Percentiles rank a stretch among this genome's conserved stretches.
Conservation (phyloP, 1,140 invertebrate genomes). For the Dermatophagoides farinae region DNA sequence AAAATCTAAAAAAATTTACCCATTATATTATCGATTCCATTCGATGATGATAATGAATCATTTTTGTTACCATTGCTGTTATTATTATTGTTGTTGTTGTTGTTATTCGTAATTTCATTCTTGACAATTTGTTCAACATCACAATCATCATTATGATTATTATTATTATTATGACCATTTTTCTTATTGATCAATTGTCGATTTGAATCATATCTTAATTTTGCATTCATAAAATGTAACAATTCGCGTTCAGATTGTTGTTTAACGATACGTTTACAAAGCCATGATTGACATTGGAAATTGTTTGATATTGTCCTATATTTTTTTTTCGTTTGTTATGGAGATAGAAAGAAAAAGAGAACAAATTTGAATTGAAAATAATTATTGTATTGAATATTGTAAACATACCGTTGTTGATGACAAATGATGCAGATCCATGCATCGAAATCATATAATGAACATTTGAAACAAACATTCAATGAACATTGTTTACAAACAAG, state of each 20-base stretch:
- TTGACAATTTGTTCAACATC: background rate
- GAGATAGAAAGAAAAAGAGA: background rate
- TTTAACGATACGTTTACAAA: background rate
- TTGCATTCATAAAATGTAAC: background rate
- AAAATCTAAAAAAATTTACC: too few species aligned
- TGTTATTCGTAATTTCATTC: background rate
- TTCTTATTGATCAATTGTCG: background rate
- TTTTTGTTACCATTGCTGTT: background rate
- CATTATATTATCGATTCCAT: background rate
- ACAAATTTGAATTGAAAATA: background rate
- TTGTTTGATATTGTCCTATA: background rate
- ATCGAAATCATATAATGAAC: background rate
- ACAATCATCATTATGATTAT: background rate
- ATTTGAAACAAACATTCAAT: background rate
- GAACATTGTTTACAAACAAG: background rate
- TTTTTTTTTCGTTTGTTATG: background rate
- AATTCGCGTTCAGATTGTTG: background rate
- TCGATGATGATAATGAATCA: background rate
- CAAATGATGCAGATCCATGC: slow-evolving; percentile 1
- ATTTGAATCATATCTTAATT: background rate
- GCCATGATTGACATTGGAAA: background rate
- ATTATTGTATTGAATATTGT: background rate
- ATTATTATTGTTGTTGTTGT: background rate
- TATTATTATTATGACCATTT: background rate
- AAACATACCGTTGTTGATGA: slow-evolving; percentile 1